Evolutionary conservation across 2,888 invertebrate species (phyloP).

Genomic region (Perizoma flavofasciatum): DNA sequence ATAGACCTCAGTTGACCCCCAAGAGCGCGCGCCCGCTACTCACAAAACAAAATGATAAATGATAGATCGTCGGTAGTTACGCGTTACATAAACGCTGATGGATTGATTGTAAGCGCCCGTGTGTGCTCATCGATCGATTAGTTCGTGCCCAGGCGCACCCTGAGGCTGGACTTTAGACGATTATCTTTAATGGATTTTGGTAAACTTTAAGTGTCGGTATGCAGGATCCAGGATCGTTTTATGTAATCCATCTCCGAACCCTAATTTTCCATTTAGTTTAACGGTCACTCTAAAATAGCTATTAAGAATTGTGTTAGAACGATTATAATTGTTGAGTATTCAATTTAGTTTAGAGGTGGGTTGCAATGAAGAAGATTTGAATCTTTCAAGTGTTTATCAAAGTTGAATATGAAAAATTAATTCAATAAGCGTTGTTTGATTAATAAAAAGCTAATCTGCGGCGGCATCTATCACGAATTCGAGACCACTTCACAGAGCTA

Average conservation of each 20-base stretch:
- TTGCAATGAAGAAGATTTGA: slow-evolving; percentile 23
- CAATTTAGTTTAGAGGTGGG: slow-evolving; percentile 20
- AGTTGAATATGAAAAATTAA: slow-evolving; percentile 79
- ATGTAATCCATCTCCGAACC: slow-evolving; percentile 58
- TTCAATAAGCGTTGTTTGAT: slow-evolving; percentile 81
- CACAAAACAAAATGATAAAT: slow-evolving; percentile 82
- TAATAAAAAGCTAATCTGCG: slow-evolving; percentile 81
- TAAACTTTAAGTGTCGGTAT: slow-evolving; percentile 71
- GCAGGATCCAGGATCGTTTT: slow-evolving; percentile 59
- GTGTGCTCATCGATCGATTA: slow-evolving; percentile 79
- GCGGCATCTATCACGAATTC: slow-evolving; percentile 82
- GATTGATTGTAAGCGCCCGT: slow-evolving; percentile 80
- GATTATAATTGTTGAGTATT: slow-evolving; percentile 43
- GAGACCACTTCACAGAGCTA: slow-evolving; percentile 67
- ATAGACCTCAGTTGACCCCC: slow-evolving; percentile 68
- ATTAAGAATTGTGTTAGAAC: slow-evolving; percentile 47
- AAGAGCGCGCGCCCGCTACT: slow-evolving; percentile 70
- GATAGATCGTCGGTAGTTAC: slow-evolving; percentile 77
- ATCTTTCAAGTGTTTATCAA: slow-evolving; percentile 42
- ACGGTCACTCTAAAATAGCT: slow-evolving; percentile 56
- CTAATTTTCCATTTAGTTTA: slow-evolving; percentile 64
- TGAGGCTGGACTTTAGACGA: slow-evolving; percentile 67
- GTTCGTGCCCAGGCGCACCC: slow-evolving; percentile 69
- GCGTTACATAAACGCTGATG: slow-evolving; percentile 80
- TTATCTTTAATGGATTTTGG: slow-evolving; percentile 78